Conservation (phyloP, 2,797 vertebrate genomes). For the Yasuhikotakia modesta region DNA sequence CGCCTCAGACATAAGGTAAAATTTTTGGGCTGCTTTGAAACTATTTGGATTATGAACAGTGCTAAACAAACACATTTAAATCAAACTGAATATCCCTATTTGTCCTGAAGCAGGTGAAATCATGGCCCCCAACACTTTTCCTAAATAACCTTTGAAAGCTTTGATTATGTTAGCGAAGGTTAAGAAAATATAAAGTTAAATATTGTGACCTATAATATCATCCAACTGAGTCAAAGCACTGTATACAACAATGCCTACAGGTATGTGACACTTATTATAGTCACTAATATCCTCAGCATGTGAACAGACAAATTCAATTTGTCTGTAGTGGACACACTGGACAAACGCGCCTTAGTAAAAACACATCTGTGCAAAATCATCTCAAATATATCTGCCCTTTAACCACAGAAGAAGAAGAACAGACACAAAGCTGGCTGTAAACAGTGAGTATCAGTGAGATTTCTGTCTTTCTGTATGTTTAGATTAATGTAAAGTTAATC, state of each 20-base stretch:
- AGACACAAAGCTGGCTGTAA: not conserved
- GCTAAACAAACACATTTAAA: not conserved
- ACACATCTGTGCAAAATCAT: conserved; percentile 14
- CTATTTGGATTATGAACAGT: too few relatives aligned
- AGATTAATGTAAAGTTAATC: too few relatives aligned
- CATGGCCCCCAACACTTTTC: not conserved
- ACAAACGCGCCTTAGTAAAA: not conserved
- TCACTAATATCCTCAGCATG: not conserved
- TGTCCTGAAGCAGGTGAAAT: not conserved
- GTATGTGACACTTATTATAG: not conserved
- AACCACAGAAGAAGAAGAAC: not conserved
- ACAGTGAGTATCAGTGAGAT: not conserved
- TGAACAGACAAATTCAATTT: conserved; percentile 1
- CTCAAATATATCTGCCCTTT: not conserved
- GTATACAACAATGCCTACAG: not conserved
- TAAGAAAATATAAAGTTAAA: not conserved
- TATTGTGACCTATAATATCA: not conserved
- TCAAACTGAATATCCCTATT: not conserved
- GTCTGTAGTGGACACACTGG: not conserved
- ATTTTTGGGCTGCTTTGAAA: too few relatives aligned
- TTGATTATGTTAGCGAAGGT: not conserved
- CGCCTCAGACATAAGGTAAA: too few relatives aligned
- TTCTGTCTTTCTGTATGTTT: too few relatives aligned
- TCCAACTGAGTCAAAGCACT: not conserved
- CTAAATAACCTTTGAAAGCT: not conserved